A percentile compares a stretch with the other conserved stretches of the same genome.
Evolutionary conservation across 2,888 invertebrate genomes (phyloP).

Genomic region (Macrosiphum euphorbiae): DNA sequence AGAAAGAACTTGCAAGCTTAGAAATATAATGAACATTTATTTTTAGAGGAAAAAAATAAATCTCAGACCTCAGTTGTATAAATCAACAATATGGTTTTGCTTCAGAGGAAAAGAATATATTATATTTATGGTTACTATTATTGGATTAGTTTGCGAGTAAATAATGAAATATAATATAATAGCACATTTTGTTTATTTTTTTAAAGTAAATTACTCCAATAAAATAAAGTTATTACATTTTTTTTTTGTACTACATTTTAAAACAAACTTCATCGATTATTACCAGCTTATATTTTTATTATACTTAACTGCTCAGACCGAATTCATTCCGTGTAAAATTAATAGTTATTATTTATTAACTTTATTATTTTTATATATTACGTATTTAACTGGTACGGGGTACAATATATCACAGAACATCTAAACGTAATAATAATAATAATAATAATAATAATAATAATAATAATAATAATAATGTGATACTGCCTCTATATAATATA

Average conservation of each 20-base stretch:
- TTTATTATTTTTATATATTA: not conserved
- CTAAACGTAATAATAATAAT: not conserved
- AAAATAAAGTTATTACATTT: not conserved
- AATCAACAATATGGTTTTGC: not conserved
- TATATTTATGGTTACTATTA: not conserved
- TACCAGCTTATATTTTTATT: not conserved
- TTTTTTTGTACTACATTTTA: not conserved
- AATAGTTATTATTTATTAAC: not conserved
- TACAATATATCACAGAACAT: not conserved
- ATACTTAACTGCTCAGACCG: not conserved
- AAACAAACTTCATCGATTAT: not conserved
- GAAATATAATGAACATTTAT: slow-evolving; percentile 5
- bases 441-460: too few species aligned
- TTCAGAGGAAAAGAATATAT: not conserved
- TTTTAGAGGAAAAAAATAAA: not conserved
- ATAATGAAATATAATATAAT: not conserved
- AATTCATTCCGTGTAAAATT: not conserved
- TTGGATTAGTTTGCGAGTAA: not conserved
- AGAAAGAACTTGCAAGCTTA: not conserved
- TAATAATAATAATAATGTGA: not conserved
- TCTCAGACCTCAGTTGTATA: not conserved
- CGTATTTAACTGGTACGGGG: not conserved
- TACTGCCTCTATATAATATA: not conserved
- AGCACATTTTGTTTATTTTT: not conserved
- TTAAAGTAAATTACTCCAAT: not conserved